phyloP scores from a whole-genome alignment of 2,888 invertebrate genomes.

The Cerastoderma edule region DNA sequence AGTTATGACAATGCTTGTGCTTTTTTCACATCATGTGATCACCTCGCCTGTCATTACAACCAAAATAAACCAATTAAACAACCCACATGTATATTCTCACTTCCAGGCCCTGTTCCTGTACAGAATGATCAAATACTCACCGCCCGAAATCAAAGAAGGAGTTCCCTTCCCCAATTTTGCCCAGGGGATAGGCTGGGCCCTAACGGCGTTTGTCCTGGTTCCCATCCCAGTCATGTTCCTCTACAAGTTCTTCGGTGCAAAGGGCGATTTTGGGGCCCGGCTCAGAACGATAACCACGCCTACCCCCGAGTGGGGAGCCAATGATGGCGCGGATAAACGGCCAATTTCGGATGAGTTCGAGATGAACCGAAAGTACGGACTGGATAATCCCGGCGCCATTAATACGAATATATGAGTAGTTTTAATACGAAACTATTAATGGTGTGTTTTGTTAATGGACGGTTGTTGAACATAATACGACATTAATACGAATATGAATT shows the following conservation, averaged over 20 bases:
- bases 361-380: constrained; percentile 47
- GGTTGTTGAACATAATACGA: too few relatives aligned
- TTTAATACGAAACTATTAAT: too few relatives aligned
- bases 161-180: constrained; percentile 69
- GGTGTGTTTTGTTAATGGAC: too few relatives aligned
- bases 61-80: not conserved
- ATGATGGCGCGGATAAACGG: constrained; percentile 58
- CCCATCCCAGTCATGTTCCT: constrained; percentile 73
- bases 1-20: too few relatives aligned
- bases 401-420: constrained; percentile 38
- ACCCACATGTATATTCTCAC: too few relatives aligned
- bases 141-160: constrained; percentile 63
- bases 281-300: constrained; percentile 65
- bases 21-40: too few relatives aligned
- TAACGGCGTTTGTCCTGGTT: constrained; percentile 65
- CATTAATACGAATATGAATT: too few relatives aligned
- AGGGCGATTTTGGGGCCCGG: constrained; percentile 53
- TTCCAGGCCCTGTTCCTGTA: constrained; percentile 73
- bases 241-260: constrained; percentile 55
- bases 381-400: constrained; percentile 53
- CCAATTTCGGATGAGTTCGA: constrained; percentile 30
- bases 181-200: constrained; percentile 72
- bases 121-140: constrained; percentile 69
- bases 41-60: not conserved
- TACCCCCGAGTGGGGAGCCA: constrained; percentile 67